Conservation (phyloP, 1,140 invertebrate genomes). For the Anoplolepis gracilipes region DNA sequence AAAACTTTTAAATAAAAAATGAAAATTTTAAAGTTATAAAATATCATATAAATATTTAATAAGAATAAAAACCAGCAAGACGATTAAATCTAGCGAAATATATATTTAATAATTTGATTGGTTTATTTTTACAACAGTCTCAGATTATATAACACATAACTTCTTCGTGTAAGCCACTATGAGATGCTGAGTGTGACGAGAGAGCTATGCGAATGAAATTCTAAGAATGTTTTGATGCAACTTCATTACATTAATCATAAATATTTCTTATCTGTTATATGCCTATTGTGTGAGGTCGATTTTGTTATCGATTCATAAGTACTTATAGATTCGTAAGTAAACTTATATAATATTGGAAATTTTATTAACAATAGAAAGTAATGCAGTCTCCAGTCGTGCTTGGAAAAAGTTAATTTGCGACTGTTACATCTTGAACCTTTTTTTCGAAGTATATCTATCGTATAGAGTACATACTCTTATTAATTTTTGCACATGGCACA, state of each 20-base stretch:
- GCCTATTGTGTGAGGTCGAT: constrained; percentile 2
- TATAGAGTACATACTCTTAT: background rate
- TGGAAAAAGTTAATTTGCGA: constrained; percentile 22
- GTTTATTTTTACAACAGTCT: constrained; percentile 53
- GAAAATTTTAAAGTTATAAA: background rate
- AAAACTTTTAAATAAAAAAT: background rate
- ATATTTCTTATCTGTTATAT: constrained; percentile 29
- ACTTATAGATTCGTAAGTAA: constrained; percentile 30
- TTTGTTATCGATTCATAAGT: constrained; percentile 14
- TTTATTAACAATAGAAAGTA: constrained; percentile 33
- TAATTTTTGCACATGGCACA: constrained; percentile 64
- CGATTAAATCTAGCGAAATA: constrained; percentile 55
- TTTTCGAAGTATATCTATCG: background rate
- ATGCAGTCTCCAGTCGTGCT: constrained; percentile 17
- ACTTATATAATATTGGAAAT: constrained; percentile 36
- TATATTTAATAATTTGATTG: constrained; percentile 58
- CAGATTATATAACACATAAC: constrained; percentile 32
- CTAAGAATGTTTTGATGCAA: constrained; percentile 41
- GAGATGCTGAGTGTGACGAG: constrained; percentile 13
- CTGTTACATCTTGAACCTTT: background rate
- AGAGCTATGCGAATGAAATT: constrained; percentile 27
- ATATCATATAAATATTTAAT: background rate
- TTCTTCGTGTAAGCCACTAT: constrained; percentile 31
- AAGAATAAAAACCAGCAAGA: constrained; percentile 32
- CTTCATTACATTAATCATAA: constrained; percentile 6